Percentiles rank a stretch among this genome's conserved stretches.
Conservation (phyloP, 2,888 invertebrate species). For the Steinernema hermaphroditum region DNA sequence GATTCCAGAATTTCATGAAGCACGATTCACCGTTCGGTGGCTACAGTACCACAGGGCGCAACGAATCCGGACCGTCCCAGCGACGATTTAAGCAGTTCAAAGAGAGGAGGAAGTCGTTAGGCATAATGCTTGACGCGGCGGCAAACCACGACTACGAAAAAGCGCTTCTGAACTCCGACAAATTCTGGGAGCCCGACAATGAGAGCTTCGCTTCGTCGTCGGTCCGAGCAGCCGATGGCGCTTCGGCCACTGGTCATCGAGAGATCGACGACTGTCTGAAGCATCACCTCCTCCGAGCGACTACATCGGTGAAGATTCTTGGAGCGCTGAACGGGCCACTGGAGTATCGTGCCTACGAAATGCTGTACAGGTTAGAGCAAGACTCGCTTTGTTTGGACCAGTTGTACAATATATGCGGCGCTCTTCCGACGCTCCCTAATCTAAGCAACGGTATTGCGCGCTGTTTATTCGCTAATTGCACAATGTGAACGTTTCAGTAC, state of each 20-base stretch:
- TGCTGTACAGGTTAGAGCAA: constrained; percentile 69
- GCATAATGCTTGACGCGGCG: constrained; percentile 49
- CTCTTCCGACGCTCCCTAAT: constrained; percentile 58
- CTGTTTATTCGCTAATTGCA: no score
- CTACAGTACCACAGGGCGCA: constrained; percentile 14
- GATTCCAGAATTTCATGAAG: neutral
- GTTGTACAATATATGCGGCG: constrained; percentile 67
- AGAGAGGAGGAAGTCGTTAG: constrained; percentile 59
- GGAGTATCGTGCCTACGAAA: constrained; percentile 69
- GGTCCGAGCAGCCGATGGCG: neutral
- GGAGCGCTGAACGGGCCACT: constrained; percentile 63
- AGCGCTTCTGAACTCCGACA: constrained; percentile 48
- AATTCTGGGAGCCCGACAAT: constrained; percentile 34
- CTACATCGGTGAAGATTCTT: constrained; percentile 49
- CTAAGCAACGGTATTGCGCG: constrained; percentile 53
- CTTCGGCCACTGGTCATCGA: constrained; percentile 51
- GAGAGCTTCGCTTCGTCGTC: constrained; percentile 38
- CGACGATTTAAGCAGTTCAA: constrained; percentile 53
- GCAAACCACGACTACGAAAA: constrained; percentile 49
- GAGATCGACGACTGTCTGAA: constrained; percentile 60
- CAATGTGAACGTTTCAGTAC: constrained; percentile 44
- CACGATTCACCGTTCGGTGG: neutral
- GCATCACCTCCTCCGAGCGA: constrained; percentile 54
- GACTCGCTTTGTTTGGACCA: constrained; percentile 69
- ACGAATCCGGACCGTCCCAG: constrained; percentile 42